These are phyloP conservation scores for Abscondita cerata DNA, from an alignment of 2,888 invertebrate species.

Conservation along the genomic window DNA sequence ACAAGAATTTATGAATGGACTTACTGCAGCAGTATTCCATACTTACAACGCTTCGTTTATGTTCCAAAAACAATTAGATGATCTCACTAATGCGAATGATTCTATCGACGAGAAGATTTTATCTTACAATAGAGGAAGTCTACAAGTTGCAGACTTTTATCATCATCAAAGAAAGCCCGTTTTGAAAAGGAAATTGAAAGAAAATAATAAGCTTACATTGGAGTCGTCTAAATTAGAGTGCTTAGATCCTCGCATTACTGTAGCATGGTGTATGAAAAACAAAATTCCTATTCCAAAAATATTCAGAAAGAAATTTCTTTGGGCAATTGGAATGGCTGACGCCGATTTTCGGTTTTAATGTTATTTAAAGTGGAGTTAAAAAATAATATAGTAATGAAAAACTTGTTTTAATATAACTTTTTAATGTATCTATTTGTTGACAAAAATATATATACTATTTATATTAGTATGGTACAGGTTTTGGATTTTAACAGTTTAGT, in stretches of 20 bases:
- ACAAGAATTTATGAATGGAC: conserved; percentile 94
- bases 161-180: conserved; percentile 96
- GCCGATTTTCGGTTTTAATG: too few relatives aligned
- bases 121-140: conserved; percentile 96
- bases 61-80: conserved; percentile 92
- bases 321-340: conserved; percentile 99
- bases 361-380: too few relatives aligned
- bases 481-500: too few relatives aligned
- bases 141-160: conserved; percentile 97
- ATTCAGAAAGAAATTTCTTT: conserved; percentile 98
- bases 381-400: too few relatives aligned
- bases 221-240: conserved; percentile 99
- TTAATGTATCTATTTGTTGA: too few relatives aligned
- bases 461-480: too few relatives aligned
- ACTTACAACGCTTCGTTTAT: conserved; percentile 99
- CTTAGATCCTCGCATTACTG: conserved; percentile 97
- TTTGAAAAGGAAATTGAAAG: conserved; percentile 91
- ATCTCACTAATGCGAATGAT: conserved; percentile 86
- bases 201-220: conserved; percentile 98
- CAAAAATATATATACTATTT: too few relatives aligned
- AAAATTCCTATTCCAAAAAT: conserved; percentile 96
- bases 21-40: conserved; percentile 99
- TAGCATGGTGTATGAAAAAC: conserved; percentile 99
- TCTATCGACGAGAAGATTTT: conserved; percentile 86
- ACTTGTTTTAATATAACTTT: too few relatives aligned